Conservation (phyloP, 2,113 vertebrate genomes). For the Hydropotes inermis region DNA sequence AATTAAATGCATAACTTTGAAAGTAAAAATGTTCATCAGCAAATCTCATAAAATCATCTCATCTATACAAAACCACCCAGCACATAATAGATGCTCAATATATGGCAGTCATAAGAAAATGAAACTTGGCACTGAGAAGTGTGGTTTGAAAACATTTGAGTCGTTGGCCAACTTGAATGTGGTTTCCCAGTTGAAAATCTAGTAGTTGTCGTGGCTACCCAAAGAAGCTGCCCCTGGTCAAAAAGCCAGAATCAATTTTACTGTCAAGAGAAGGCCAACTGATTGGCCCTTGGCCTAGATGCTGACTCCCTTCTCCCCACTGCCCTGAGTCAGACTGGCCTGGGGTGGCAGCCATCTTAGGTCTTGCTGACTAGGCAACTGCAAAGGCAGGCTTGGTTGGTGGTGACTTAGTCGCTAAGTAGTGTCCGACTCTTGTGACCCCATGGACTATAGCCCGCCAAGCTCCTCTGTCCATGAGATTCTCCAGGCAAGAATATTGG, state of each 20-base stretch:
- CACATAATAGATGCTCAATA: neutral
- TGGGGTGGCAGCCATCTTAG: neutral
- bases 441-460: neutral
- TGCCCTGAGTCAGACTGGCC: neutral
- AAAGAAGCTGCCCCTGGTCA: neutral
- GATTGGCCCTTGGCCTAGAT: neutral
- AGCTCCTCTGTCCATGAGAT: neutral
- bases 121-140: neutral
- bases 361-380: neutral
- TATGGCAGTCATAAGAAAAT: neutral
- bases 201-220: slow-evolving; percentile 4
- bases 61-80: neutral
- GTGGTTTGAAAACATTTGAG: neutral
- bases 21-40: neutral
- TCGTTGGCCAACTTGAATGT: neutral
- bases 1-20: neutral
- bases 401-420: neutral
- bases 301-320: neutral
- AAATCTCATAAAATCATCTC: neutral
- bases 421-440: neutral
- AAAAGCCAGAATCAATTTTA: slow-evolving; percentile 12
- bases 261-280: slow-evolving; percentile 17
- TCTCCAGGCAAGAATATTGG: neutral
- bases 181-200: neutral
- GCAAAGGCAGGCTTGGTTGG: neutral